These are phyloP conservation scores for Peromyscus nudipes DNA, from an alignment of 2,797 vertebrate species.

Conservation along the genomic window DNA sequence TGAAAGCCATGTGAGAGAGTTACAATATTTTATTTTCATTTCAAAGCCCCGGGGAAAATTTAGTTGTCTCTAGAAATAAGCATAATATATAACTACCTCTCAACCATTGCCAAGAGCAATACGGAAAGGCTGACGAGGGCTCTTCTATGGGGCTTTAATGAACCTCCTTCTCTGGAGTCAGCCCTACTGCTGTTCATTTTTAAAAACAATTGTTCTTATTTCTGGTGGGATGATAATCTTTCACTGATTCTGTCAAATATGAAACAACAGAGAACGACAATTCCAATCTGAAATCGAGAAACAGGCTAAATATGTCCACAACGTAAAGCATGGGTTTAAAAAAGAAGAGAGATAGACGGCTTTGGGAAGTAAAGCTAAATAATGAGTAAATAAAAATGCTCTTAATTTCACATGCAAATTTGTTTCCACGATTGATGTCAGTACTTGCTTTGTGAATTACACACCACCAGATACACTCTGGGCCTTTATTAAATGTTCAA, in stretches of 20 bases:
- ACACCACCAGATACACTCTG: not conserved
- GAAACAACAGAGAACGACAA: slow-evolving; percentile 84
- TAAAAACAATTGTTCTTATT: slow-evolving; percentile 82
- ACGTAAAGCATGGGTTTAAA: slow-evolving; percentile 59
- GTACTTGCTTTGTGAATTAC: slow-evolving; percentile 43
- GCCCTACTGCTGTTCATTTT: slow-evolving; percentile 85
- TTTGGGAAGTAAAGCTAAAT: slow-evolving; percentile 45
- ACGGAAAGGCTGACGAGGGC: slow-evolving; percentile 83
- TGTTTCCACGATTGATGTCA: not conserved
- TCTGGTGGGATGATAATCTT: slow-evolving; percentile 82
- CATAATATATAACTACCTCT: slow-evolving; percentile 85
- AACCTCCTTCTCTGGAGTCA: slow-evolving; percentile 82
- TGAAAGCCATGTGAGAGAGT: slow-evolving; percentile 72
- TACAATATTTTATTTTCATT: slow-evolving; percentile 71
- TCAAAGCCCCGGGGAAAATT: slow-evolving; percentile 79
- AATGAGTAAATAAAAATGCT: slow-evolving; percentile 34
- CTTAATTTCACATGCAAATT: slow-evolving; percentile 23
- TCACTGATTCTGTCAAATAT: slow-evolving; percentile 83
- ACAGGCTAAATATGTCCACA: slow-evolving; percentile 80
- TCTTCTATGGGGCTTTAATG: slow-evolving; percentile 87
- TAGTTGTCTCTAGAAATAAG: slow-evolving; percentile 88
- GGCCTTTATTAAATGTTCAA: slow-evolving; percentile 1
- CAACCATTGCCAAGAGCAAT: slow-evolving; percentile 85
- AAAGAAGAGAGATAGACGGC: slow-evolving; percentile 64
- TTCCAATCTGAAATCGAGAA: slow-evolving; percentile 73